These are phyloP conservation scores for Drosophila cognata DNA, from an alignment of 2,888 invertebrate genomes.

Conservation along the genomic window DNA sequence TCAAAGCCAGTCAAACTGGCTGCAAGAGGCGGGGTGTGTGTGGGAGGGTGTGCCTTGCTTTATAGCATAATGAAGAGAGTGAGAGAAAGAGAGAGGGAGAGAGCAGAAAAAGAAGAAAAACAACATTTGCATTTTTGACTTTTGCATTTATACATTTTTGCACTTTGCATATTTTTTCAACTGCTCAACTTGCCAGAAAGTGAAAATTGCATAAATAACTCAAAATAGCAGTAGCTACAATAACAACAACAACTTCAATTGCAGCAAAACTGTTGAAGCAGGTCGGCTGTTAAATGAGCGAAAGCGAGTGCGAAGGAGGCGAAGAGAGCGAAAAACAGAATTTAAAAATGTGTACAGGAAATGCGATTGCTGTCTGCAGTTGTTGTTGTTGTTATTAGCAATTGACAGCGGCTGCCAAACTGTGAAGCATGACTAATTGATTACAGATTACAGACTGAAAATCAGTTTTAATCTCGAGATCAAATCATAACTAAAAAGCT, in stretches of 20 bases:
- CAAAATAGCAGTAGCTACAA: slow-evolving; percentile 22
- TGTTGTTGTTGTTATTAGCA: slow-evolving; percentile 28
- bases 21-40: slow-evolving; percentile 15
- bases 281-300: slow-evolving; percentile 57
- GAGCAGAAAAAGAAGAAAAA: slow-evolving; percentile 23
- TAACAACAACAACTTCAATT: slow-evolving; percentile 8
- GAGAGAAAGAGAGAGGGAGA: background rate
- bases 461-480: background rate
- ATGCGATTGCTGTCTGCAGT: slow-evolving; percentile 19
- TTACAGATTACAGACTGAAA: background rate
- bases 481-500: background rate
- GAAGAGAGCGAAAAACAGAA: slow-evolving; percentile 16
- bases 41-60: slow-evolving; percentile 64
- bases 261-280: slow-evolving; percentile 42
- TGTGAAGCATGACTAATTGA: slow-evolving; percentile 45
- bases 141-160: slow-evolving; percentile 2
- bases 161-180: slow-evolving; percentile 25
- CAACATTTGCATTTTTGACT: slow-evolving; percentile 55
- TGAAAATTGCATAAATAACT: slow-evolving; percentile 79
- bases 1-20: slow-evolving; percentile 60
- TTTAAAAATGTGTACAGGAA: slow-evolving; percentile 57
- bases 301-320: slow-evolving; percentile 47
- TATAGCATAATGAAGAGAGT: slow-evolving; percentile 65
- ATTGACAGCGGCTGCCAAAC: slow-evolving; percentile 71
- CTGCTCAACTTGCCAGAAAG: slow-evolving; percentile 60